Base-by-base conservation (phyloP, 2,797 vertebrate species). In the Gephyroberyx darwinii region DNA sequence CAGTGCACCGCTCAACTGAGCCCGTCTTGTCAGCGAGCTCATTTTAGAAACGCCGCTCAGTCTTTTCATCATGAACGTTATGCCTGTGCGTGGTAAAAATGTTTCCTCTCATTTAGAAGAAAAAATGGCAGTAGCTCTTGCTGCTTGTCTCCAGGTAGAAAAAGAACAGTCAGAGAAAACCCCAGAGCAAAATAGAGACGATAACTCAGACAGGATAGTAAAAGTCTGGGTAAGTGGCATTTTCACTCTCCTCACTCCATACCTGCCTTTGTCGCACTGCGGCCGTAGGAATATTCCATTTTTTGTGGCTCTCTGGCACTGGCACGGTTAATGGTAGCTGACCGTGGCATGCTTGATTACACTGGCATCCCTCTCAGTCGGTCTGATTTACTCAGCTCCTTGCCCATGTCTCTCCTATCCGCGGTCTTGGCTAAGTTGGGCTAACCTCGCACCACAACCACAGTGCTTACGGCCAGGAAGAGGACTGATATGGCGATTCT, bases 1-100 rank as follows among this genome's bases (percentile, higher is more conserved):
- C 92, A 81, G 91, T 86, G 91, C 93, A 81, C 91, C n/a, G 88
- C 93, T 94, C 93, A 95, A 91, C 94, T 94, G 93, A 94, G 92
- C 91, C 92, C 86, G 93, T 92, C 89, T 93, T 92, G 92, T 93
- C 92, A 91, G 94, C 86, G 92, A 83, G 93, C 87, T 95, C 90
- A 91, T 90, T 92, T 93, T 89, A 91, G 90, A 93, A 95, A 90
- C 91, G 92, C 90, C 93, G 92, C 89, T 92, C 93, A 77, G 86
- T 91, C 87, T 94, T 84, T 94, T 94, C 90, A 93, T 91, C 89
- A 87, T 83, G 78, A 88, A 89, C 92, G 58, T 59, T 53, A 30
- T 64, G 50, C 58, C 39, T 69, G 48, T 90, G 93, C 93, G 92
- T 84, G 85, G 82, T 91, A 94, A 92, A 62, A 26, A 95, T 90